Evolutionary conservation across 2,888 invertebrate species (phyloP).

Genomic region (Amiota minor): DNA sequence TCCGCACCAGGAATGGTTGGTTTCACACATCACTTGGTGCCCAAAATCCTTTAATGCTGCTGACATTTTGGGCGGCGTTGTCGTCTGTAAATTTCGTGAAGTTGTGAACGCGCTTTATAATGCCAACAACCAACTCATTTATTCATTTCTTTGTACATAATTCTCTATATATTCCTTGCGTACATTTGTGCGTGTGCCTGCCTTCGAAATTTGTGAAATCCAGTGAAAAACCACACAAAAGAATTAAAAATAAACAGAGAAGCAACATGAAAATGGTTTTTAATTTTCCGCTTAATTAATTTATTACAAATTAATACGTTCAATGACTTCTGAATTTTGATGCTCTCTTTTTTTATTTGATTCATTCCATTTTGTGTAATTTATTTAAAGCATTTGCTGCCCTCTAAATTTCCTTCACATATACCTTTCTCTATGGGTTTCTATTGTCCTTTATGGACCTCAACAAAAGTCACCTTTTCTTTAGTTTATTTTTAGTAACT

Average conservation of each 20-base stretch:
- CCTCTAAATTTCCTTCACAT: not conserved
- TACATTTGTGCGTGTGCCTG: constrained; percentile 24
- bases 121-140: constrained; percentile 7
- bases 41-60: constrained; percentile 51
- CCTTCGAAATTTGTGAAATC: constrained; percentile 11
- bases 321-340: constrained; percentile 58
- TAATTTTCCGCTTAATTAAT: constrained; percentile 62
- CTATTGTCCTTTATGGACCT: no score
- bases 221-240: constrained; percentile 8
- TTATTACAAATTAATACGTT: constrained; percentile 60
- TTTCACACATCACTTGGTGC: not conserved
- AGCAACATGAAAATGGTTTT: constrained; percentile 54
- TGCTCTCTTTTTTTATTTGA: constrained; percentile 25
- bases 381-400: not conserved
- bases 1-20: not conserved
- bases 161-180: not conserved
- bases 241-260: constrained; percentile 43
- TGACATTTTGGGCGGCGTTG: constrained; percentile 33
- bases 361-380: not conserved
- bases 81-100: constrained; percentile 48
- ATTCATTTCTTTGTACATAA: constrained; percentile 22
- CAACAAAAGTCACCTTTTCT: not conserved
- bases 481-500: constrained; percentile 58
- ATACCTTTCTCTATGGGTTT: not conserved
- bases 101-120: constrained; percentile 45